Evolutionary conservation across 2,113 vertebrate species (phyloP).

Genomic region (Aegithalos caudatus): DNA sequence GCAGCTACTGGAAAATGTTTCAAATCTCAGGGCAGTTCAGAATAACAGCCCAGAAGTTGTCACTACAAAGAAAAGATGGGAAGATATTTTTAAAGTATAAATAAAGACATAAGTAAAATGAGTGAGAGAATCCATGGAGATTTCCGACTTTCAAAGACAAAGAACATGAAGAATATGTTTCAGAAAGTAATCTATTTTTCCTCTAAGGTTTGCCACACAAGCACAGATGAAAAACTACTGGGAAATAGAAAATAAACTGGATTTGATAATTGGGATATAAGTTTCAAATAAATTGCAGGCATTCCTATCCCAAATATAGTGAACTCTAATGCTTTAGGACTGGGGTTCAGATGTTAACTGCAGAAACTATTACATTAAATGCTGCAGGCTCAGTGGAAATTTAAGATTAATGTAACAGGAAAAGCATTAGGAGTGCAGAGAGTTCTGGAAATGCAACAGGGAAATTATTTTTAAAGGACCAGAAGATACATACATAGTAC

Average conservation of each 20-base stretch:
- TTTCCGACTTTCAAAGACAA: neutral
- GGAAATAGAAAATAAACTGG: neutral
- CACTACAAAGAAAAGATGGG: neutral
- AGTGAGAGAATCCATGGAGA: neutral
- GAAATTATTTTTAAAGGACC: neutral
- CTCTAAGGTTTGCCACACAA: neutral
- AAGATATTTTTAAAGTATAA: neutral
- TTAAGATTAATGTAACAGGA: neutral
- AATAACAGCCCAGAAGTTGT: neutral
- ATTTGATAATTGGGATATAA: neutral
- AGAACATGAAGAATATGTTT: neutral
- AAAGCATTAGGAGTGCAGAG: neutral
- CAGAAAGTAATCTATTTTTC: neutral
- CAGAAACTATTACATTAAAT: neutral
- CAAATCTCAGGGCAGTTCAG: neutral
- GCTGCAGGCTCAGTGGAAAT: neutral
- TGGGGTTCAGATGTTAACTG: neutral
- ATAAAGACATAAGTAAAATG: neutral
- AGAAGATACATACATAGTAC: neutral
- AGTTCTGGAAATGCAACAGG: neutral
- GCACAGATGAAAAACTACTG: neutral
- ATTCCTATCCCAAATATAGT: neutral
- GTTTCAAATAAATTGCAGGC: neutral
- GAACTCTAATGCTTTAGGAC: neutral
- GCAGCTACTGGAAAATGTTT: neutral